These are phyloP conservation scores for Phoebastria nigripes DNA, from an alignment of 2,797 vertebrate species.

Conservation along the genomic window DNA sequence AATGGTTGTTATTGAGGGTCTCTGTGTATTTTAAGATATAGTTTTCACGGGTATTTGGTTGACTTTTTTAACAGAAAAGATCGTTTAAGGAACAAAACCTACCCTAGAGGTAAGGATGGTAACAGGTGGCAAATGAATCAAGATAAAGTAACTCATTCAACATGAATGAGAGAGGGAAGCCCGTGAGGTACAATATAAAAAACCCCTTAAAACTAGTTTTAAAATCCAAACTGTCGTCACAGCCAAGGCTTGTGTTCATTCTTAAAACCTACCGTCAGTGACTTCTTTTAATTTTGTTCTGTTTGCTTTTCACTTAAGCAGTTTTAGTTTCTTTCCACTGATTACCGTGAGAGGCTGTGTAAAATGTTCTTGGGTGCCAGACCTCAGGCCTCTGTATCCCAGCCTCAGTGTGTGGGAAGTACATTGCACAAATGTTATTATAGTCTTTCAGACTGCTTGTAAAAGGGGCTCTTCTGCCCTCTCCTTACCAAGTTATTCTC, in stretches of 20 bases:
- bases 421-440: background rate
- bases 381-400: background rate
- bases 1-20: background rate
- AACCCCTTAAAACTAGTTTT: background rate
- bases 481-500: background rate
- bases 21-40: background rate
- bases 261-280: background rate
- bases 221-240: background rate
- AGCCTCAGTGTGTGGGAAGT: background rate
- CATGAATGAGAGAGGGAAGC: background rate
- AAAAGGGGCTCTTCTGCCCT: background rate
- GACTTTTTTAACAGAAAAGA: background rate
- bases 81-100: background rate
- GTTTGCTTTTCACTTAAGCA: background rate
- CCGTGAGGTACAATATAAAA: background rate
- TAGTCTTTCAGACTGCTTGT: background rate
- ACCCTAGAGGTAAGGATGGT: background rate
- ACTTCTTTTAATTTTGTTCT: background rate
- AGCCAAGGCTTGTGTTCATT: background rate
- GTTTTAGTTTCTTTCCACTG: background rate
- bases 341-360: background rate
- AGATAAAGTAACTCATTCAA: background rate
- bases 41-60: background rate
- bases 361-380: background rate
- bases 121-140: background rate